Evolutionary conservation across 2,113 vertebrate species (phyloP), one percentile per base, ranked within the genome.

Genomic region (Illadopsis cleaveri): DNA sequence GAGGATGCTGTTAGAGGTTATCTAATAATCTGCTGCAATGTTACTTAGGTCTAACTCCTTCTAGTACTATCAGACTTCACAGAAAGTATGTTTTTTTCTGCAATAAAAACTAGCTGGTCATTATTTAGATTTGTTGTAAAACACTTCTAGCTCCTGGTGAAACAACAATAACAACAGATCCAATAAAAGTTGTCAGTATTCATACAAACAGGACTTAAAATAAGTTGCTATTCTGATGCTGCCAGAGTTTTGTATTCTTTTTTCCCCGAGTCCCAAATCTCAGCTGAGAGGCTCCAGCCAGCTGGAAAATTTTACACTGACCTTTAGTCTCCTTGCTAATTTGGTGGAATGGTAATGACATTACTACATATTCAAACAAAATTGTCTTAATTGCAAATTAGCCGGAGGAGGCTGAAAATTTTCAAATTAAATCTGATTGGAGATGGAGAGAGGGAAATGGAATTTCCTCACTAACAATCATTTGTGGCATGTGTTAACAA

Each of bases 381-480:
- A 99, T 99, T 99, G 99, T 98, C 98, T 99, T 99, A 99, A 99
- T 99, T 99, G 99, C 98, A 98, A 99, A 99, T 98, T 98, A 98
- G 98, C 98, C 98, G 98, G 99, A 98, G 98, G 98, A 99, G 97
- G 98, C 98, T 98, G 98, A 98, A 98, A 98, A 98, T 98, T 98
- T 98, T 98, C 97, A 98, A 98, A 99, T 98, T 99, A 98, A 98
- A 99, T 98, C 97, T 97, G 98, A 99, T 98, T 98, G 98, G 98
- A 98, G 98, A 97, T 98, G 97, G 98, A 97, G 98, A 98, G 98
- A 98, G 98, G 97, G 97, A 98, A 98, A 98, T 98, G 98, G 98
- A 98, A 98, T 98, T 98, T 98, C 98, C 98, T 98, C 98, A 99
- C 98, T 98, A 98, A 98, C 98, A 98, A 98, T 98, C 98, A 99